These are phyloP conservation scores for Keiferia lycopersicella DNA, from an alignment of 2,888 invertebrate genomes.

Conservation along the genomic window DNA sequence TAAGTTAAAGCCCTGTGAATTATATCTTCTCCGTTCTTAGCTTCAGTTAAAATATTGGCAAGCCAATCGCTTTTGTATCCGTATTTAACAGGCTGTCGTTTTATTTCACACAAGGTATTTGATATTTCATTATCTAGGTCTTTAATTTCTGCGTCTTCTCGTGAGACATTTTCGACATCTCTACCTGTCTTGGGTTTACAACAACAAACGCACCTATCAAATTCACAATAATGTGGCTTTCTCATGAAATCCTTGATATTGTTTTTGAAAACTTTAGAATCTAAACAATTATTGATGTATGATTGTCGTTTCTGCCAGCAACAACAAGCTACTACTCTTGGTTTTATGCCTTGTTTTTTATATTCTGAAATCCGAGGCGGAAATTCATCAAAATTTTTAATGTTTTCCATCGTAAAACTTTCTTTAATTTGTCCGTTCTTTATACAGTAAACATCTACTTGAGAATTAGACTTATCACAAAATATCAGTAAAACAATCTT, in stretches of 20 bases:
- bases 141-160: conserved; percentile 24
- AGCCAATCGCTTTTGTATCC: conserved; percentile 12
- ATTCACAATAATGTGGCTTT: background rate
- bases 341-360: background rate
- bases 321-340: background rate
- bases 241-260: background rate
- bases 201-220: conserved; percentile 6
- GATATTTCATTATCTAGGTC: conserved; percentile 22
- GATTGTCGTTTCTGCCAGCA: conserved; percentile 4
- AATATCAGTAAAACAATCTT: background rate
- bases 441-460: conserved; percentile 3
- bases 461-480: background rate
- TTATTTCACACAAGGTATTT: background rate
- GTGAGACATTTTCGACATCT: background rate
- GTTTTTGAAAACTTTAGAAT: background rate
- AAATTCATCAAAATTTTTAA: background rate
- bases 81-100: background rate
- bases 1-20: conserved; percentile 21
- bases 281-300: background rate
- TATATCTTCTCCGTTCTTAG: background rate
- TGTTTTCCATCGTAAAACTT: background rate
- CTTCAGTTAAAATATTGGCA: background rate
- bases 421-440: background rate
- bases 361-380: background rate
- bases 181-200: background rate